Base-by-base conservation (phyloP, 2,113 vertebrate genomes). In the Gasterosteus nipponicus region DNA sequence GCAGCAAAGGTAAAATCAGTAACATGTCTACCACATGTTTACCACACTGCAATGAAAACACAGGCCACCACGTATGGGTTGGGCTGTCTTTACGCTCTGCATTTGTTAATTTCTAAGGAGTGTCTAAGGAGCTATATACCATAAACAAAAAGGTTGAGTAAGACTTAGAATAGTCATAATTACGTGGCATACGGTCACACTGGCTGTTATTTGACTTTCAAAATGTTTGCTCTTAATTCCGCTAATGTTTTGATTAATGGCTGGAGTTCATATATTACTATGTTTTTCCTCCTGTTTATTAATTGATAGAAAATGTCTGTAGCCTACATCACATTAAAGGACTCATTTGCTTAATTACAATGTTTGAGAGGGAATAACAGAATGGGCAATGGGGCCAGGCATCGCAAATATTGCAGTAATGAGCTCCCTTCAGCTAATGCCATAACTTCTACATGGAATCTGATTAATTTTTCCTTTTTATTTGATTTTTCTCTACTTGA, bases 1-100 rank as follows among this genome's bases (percentile, higher is more conserved):
- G 44, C 61, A 65, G 65, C 77, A 74, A 71, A 53, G 47, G 42
- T 49, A 73, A 79, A 87, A 92, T 91, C 86, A 86, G 91, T 91
- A 89, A 42, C 16, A 59, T 63, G 75, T 69, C n/a, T 2, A 65
- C 73, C 42, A 44, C 60, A 80, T 73, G 74, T 72, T 86, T 60
- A 79, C 78, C 44, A 38, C 64, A 63, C 77, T 33, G 62, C 26
- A 74, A 79, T 65, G 69, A 72, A 66, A 85, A 77, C 69, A 73
- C 57, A 79, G 83, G 84, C 77, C 59, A 83, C 87, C 78, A 76
- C 80, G 44, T 47, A 16, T 67, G 61, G 61, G 69, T 76, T 38
- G 26, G 63, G 53, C 22, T 6, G 15, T 31, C 26, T 16, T 61
- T n/a, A 39, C 42, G 29, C 18, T 65, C 18, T 60, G 3, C 22